Conservation (phyloP, 1,140 invertebrate species). For the Heterodera schachtii region DNA sequence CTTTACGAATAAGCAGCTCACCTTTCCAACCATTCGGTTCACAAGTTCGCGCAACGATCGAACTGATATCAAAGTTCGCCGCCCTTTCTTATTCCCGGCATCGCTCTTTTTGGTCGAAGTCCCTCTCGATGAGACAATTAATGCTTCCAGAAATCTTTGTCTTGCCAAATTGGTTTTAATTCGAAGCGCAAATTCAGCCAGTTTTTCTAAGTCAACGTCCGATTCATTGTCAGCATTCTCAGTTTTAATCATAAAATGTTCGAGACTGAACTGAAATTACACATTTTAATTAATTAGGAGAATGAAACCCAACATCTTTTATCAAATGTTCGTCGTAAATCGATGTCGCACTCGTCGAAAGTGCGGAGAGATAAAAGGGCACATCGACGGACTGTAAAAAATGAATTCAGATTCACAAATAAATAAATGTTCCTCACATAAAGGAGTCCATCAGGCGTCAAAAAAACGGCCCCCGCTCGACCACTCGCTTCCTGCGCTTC, state of each 20-base stretch:
- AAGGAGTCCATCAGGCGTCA: constrained; percentile 42
- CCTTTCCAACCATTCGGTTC: background rate
- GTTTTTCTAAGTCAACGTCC: constrained; percentile 35
- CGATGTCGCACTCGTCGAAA: constrained; percentile 36
- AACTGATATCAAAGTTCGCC: background rate
- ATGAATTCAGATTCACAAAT: constrained; percentile 9
- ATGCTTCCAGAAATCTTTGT: constrained; percentile 30
- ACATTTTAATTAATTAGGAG: background rate
- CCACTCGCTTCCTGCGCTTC: background rate
- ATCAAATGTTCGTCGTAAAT: constrained; percentile 52
- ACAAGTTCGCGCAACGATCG: background rate
- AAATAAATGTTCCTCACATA: constrained; percentile 33
- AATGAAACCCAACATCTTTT: constrained; percentile 35
- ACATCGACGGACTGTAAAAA: constrained; percentile 42
- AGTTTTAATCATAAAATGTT: constrained; percentile 7
- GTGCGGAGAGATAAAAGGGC: constrained; percentile 54
- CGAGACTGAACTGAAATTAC: constrained; percentile 30
- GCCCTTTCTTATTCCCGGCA: background rate
- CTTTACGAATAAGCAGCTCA: background rate
- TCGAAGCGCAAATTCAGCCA: constrained; percentile 13
- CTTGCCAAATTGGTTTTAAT: constrained; percentile 32
- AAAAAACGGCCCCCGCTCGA: constrained; percentile 33
- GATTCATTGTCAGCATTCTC: background rate
- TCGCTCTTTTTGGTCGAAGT: background rate
- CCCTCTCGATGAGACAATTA: constrained; percentile 5